phyloP scores from a whole-genome alignment of 2,888 invertebrate species.

The Hemicrepidius hirtus region DNA sequence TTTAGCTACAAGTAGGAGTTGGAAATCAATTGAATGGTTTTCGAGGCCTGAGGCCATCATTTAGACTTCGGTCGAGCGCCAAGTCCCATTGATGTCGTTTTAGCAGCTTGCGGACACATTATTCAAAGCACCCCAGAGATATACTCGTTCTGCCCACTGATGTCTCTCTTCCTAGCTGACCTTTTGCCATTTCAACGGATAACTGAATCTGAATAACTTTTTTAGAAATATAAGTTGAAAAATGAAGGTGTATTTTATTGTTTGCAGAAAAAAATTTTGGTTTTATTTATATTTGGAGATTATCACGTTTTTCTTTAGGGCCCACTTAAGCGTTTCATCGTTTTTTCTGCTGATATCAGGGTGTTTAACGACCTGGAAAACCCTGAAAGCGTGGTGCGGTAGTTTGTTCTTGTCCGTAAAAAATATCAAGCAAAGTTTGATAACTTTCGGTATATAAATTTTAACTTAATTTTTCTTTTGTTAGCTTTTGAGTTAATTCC shows the following conservation, averaged over 20 bases:
- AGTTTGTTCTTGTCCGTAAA: slow-evolving; percentile 31
- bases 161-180: slow-evolving; percentile 47
- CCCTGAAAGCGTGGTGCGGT: slow-evolving; percentile 33
- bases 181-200: slow-evolving; percentile 32
- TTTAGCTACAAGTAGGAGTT: slow-evolving; percentile 41
- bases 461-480: too few species aligned
- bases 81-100: slow-evolving; percentile 56
- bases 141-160: slow-evolving; percentile 33
- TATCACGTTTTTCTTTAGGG: slow-evolving; percentile 22
- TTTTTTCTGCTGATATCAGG: slow-evolving; percentile 40
- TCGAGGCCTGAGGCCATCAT: slow-evolving; percentile 55
- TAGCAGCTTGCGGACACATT: slow-evolving; percentile 56
- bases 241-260: not conserved
- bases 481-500: not conserved
- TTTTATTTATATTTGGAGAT: not conserved
- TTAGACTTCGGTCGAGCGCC: slow-evolving; percentile 57
- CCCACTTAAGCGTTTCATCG: slow-evolving; percentile 34
- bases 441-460: slow-evolving; percentile 1
- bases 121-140: slow-evolving; percentile 56
- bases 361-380: slow-evolving; percentile 45
- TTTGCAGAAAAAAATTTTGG: not conserved
- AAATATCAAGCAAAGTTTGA: slow-evolving; percentile 10
- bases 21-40: slow-evolving; percentile 57
- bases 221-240: not conserved
- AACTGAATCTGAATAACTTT: slow-evolving; percentile 26